phyloP scores from a whole-genome alignment of 2,888 invertebrate species.

The Chouioia cunea region DNA sequence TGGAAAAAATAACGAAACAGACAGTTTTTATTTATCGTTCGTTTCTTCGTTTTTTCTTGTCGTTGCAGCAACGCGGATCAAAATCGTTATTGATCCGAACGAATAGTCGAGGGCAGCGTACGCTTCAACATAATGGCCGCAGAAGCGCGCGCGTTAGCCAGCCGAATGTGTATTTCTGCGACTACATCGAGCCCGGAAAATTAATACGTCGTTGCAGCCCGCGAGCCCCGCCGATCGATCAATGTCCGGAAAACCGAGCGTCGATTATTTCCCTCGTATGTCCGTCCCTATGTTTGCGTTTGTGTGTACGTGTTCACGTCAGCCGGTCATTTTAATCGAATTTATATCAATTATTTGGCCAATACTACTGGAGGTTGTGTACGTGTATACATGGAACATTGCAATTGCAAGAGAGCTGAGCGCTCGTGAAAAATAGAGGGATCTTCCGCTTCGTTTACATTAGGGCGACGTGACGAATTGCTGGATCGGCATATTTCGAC shows the following conservation, averaged over 20 bases:
- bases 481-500: constrained; percentile 53
- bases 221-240: constrained; percentile 39
- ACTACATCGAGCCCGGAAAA: constrained; percentile 31
- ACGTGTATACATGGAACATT: constrained; percentile 29
- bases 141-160: not conserved
- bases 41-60: not conserved
- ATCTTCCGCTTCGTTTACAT: constrained; percentile 50
- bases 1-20: not conserved
- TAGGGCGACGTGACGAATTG: constrained; percentile 48
- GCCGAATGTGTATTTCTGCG: constrained; percentile 18
- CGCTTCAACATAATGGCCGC: not conserved
- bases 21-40: not conserved
- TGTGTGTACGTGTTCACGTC: constrained; percentile 19
- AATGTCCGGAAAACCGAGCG: constrained; percentile 38
- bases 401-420: constrained; percentile 40
- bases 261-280: constrained; percentile 45
- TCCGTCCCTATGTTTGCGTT: not conserved
- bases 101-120: not conserved
- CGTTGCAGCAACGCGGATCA: constrained; percentile 12
- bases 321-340: constrained; percentile 47
- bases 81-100: constrained; percentile 41
- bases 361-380: too few relatives aligned
- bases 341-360: constrained; percentile 51
- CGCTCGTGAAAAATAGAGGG: constrained; percentile 50
- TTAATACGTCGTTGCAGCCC: constrained; percentile 37